Evolutionary conservation across 2,797 vertebrate genomes (phyloP).

Genomic region (Anomalospiza imberbis): DNA sequence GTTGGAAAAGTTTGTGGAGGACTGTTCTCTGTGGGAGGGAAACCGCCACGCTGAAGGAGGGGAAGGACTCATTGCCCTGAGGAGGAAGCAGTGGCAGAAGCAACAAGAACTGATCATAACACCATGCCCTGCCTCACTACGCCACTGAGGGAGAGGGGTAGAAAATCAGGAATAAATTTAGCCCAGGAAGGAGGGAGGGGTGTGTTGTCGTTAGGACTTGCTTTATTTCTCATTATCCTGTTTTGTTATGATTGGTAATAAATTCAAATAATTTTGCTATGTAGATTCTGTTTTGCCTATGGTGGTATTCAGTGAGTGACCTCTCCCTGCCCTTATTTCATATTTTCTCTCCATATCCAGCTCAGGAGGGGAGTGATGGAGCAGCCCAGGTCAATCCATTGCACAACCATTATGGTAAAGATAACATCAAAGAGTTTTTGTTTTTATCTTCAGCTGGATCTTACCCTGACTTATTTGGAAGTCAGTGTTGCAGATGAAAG

Average conservation of each 20-base stretch:
- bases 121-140: accelerated
- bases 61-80: neutral
- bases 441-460: neutral
- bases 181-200: neutral
- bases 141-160: neutral
- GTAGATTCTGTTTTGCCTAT: neutral
- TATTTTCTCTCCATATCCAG: neutral
- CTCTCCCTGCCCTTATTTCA: neutral
- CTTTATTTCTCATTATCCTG: neutral
- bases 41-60: neutral
- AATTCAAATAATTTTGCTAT: neutral
- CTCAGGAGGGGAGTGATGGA: neutral
- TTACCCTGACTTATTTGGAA: neutral
- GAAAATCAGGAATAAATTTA: neutral
- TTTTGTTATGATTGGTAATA: neutral
- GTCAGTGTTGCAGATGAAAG: neutral
- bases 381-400: neutral
- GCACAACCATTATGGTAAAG: neutral
- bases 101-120: accelerated
- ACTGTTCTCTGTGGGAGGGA: neutral
- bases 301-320: neutral
- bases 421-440: neutral
- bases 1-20: neutral
- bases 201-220: neutral
- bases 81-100: neutral